Evolutionary conservation across 2,888 invertebrate genomes (phyloP).

Genomic region (Aporophyla lueneburgensis): DNA sequence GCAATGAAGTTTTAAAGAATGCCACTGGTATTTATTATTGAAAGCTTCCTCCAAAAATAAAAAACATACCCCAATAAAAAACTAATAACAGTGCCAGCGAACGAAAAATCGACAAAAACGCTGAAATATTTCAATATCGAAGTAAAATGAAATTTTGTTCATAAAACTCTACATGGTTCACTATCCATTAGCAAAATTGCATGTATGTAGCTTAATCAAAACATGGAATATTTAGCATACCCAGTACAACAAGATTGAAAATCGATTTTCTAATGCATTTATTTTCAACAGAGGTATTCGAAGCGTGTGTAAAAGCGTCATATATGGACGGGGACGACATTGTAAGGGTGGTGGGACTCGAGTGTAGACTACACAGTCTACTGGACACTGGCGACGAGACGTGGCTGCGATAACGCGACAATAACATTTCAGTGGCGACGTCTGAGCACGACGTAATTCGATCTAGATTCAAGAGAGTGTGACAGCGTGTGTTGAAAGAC

Average conservation of each 20-base stretch:
- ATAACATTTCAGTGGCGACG: constrained; percentile 49
- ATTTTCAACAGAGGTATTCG: constrained; percentile 8
- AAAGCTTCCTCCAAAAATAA: constrained; percentile 21
- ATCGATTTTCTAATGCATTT: constrained; percentile 36
- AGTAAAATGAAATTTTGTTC: constrained; percentile 48
- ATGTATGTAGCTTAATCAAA: constrained; percentile 24
- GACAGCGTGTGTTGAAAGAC: constrained; percentile 48
- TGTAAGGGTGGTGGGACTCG: constrained; percentile 24
- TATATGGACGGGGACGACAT: constrained; percentile 27
- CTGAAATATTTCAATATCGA: constrained; percentile 38
- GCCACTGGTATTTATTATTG: not conserved
- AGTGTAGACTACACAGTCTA: constrained; percentile 55
- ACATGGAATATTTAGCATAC: constrained; percentile 27
- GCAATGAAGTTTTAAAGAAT: not conserved
- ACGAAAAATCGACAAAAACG: constrained; percentile 50
- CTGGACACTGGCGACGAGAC: constrained; percentile 45
- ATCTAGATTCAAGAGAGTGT: constrained; percentile 48
- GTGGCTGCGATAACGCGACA: constrained; percentile 43
- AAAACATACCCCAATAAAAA: constrained; percentile 26
- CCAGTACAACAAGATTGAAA: constrained; percentile 14
- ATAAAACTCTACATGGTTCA: constrained; percentile 30
- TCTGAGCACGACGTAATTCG: constrained; percentile 46
- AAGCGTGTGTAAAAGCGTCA: constrained; percentile 8
- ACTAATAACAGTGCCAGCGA: constrained; percentile 4
- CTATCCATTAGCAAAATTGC: constrained; percentile 50